Base-by-base conservation (phyloP, 2,113 vertebrate species). In the Gymnogyps californianus region DNA sequence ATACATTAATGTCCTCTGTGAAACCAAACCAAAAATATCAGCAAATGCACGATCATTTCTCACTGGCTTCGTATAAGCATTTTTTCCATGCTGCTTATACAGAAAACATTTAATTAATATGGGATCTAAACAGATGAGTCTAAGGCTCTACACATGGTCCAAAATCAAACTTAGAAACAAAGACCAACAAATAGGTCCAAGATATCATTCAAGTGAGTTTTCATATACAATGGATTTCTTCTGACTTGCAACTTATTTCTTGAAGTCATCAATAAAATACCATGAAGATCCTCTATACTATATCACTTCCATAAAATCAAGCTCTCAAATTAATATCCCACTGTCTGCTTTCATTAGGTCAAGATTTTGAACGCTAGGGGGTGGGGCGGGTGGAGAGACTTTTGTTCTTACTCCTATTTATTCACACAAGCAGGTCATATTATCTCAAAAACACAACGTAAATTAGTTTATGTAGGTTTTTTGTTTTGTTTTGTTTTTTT, bases 331-430 rank as follows among this genome's bases (percentile, higher is more conserved):
- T 49, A 67, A 54, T 34, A 85, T 25, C 3, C 10, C n/a, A 54
- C 11, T 62, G 9, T 15, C 42, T 87, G 47, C 17, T 55, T 55
- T 65, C 36, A 44, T 16, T 65, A 38, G 5, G 24, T 42, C 36
- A 85, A 69, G 26, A 20, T 67, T 42, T 51, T 40, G 16, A 89
- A 89, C 15, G 29, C 0, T 1, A 16, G 6, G 10, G 17, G 16
- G 4, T 5, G 26, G 9, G 8, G 7, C 2, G 5, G 14, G 14
- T 4, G 13, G 16, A 36, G 8, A 75, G 2, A 42, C 7, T 72
- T 17, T 3, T 80, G 11, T 36, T 78, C 65, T 80, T 76, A 59
- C 13, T 44, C 25, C 29, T 83, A n/a, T 54, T 77, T 75, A 81
- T 49, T 78, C 32, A 51, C 16, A 58, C 4, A 71, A 47, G 13